phyloP scores from a whole-genome alignment of 2,797 vertebrate genomes.

The Brotula barbata region DNA sequence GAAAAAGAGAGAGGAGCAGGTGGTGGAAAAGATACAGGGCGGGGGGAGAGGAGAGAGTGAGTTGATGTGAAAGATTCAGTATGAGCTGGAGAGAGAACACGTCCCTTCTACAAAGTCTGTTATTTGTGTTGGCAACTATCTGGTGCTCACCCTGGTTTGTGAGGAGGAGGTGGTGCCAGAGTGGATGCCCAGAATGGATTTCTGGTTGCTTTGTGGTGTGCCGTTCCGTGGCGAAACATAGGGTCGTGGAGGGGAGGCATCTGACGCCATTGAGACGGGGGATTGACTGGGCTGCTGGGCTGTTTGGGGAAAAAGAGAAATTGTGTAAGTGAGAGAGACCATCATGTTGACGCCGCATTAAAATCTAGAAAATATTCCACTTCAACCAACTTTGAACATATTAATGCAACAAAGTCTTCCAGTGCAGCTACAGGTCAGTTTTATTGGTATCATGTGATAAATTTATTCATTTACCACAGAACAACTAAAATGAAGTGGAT shows the following conservation, averaged over 20 bases:
- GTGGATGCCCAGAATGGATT: constrained; percentile 82
- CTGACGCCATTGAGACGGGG: constrained; percentile 94
- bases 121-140: neutral
- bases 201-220: constrained; percentile 93
- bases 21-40: neutral
- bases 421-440: neutral
- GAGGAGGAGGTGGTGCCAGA: constrained; percentile 80
- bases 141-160: constrained; percentile 87
- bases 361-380: too few species aligned
- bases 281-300: constrained; percentile 97
- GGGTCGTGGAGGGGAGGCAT: constrained; percentile 95
- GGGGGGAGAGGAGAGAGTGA: neutral
- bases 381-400: too few species aligned
- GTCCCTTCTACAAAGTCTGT: neutral
- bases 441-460: neutral
- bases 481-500: neutral
- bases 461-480: neutral
- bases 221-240: constrained; percentile 96
- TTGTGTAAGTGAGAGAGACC: too few species aligned
- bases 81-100: neutral
- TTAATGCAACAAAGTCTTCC: neutral
- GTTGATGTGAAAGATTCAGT: neutral
- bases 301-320: constrained; percentile 61
- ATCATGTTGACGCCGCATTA: too few species aligned
- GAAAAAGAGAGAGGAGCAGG: neutral